Evolutionary conservation across 2,888 invertebrate genomes (phyloP).

Genomic region (Tetramorium bicarinatum): DNA sequence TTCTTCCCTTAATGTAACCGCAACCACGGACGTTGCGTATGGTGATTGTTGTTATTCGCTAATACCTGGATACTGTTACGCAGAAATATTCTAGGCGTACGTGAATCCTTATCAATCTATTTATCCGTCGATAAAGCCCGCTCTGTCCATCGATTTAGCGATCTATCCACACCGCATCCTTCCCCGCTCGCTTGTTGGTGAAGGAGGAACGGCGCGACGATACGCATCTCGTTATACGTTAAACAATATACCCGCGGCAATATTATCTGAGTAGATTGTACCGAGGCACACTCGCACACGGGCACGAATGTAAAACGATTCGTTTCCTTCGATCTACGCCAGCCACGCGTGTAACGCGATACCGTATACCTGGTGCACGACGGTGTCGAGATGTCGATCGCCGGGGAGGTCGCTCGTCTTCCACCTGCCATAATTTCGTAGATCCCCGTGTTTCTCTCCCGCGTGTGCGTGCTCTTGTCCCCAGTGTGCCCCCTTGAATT

Average conservation of each 20-base stretch:
- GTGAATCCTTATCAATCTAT: constrained; percentile 51
- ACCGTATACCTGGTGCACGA: constrained; percentile 74
- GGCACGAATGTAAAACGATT: constrained; percentile 58
- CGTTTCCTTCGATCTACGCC: constrained; percentile 56
- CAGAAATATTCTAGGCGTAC: constrained; percentile 45
- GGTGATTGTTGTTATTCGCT: constrained; percentile 43
- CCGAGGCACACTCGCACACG: constrained; percentile 37
- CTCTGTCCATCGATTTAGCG: constrained; percentile 34
- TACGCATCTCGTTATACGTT: constrained; percentile 42
- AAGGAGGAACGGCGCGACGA: constrained; percentile 23
- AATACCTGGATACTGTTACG: constrained; percentile 53
- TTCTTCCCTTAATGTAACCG: constrained; percentile 46
- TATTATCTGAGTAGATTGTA: constrained; percentile 53
- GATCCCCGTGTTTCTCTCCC: constrained; percentile 57
- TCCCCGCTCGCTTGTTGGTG: neutral
- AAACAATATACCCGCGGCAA: constrained; percentile 64
- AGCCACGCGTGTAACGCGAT: constrained; percentile 80
- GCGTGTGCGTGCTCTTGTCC: neutral
- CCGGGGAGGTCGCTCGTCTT: constrained; percentile 83
- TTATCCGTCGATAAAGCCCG: constrained; percentile 43
- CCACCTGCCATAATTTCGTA: constrained; percentile 83
- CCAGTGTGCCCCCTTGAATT: constrained; percentile 64
- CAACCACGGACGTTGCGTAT: constrained; percentile 27
- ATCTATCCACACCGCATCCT: constrained; percentile 27
- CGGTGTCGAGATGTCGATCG: constrained; percentile 70